phyloP scores from a whole-genome alignment of 2,888 invertebrate genomes.

The Drosophila gaucha region DNA sequence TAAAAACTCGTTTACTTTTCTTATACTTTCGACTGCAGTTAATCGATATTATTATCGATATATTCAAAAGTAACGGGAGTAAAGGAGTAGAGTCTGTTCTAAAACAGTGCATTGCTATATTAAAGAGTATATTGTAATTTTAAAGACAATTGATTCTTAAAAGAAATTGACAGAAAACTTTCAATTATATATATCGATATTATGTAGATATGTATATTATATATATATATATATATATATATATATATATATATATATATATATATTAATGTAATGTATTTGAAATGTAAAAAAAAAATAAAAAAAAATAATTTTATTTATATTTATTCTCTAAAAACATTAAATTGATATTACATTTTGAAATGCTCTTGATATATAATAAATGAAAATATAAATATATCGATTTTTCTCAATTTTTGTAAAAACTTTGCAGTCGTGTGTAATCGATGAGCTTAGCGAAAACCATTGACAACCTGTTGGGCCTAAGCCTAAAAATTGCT shows the following conservation, averaged over 20 bases:
- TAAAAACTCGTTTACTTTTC: neutral
- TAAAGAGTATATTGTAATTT: neutral
- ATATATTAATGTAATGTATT: too few relatives aligned
- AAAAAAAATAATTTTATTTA: too few relatives aligned
- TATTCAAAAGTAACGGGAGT: neutral
- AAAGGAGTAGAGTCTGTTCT: neutral
- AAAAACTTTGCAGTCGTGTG: slow-evolving; percentile 21
- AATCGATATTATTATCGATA: neutral
- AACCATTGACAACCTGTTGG: slow-evolving; percentile 58
- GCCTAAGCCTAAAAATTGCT: slow-evolving; percentile 45
- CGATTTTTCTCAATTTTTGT: too few relatives aligned
- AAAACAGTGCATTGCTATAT: neutral
- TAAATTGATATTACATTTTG: too few relatives aligned
- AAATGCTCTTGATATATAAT: too few relatives aligned
- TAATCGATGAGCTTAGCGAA: slow-evolving; percentile 52
- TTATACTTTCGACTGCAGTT: neutral
- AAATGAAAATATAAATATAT: too few relatives aligned
- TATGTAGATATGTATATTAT: neutral
- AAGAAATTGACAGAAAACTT: too few relatives aligned
- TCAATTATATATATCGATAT: too few relatives aligned
- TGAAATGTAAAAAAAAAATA: too few relatives aligned
- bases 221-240: too few relatives aligned
- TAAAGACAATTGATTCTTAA: neutral
- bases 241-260: too few relatives aligned
- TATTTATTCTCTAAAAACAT: too few relatives aligned